Evolutionary conservation across 2,113 vertebrate species (phyloP), one percentile per base, ranked within the genome.

Genomic region (Athene noctua): DNA sequence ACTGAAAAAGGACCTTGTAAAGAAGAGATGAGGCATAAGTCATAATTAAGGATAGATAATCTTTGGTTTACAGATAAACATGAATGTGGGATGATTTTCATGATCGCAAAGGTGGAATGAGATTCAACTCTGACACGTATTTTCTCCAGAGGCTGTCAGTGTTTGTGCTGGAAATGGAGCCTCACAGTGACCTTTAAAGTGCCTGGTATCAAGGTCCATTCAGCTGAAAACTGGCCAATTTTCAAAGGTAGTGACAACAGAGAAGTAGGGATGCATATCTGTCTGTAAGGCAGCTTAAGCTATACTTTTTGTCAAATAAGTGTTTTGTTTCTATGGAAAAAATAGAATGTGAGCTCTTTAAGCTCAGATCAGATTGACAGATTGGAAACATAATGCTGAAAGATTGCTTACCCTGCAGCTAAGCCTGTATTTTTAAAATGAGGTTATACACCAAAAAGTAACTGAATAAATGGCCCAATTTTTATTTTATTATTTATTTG

Each of bases 401-500:
- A 94, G 47, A 92, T 93, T 93, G 92, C 75, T 92, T 92, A 86
- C 62, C 86, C 94, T 55, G 80, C 72, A 96, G 94, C 92, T 92
- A 88, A 94, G 65, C 77, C 89, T 88, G 65, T 86, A 57, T 93
- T 88, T 93, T 94, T 83, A 30, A 92, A 96, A 93, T 80, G 38
- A 93, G 18, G 14, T 66, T 96, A 86, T 84, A 78, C 23, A 27
- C 44, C 0, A 0, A 95, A 90, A 92, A 88, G 75, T 84, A 68
- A 79, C 88, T 94, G 88, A 91, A 96, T 91, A 96, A 96, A 94
- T 91, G 74, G 80, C 36, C 19, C 49, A 21, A 61, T 75, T 95
- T 93, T 92, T 95, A 71, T 93, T 94, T 90, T 90, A 88, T 90
- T 92, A 93, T 94, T 95, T 97, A 92, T 94, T 83, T 90, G 67